A percentile compares a stretch with the other conserved stretches of the same genome.
Conservation (phyloP, 2,113 vertebrate species). For the Rana temporaria region DNA sequence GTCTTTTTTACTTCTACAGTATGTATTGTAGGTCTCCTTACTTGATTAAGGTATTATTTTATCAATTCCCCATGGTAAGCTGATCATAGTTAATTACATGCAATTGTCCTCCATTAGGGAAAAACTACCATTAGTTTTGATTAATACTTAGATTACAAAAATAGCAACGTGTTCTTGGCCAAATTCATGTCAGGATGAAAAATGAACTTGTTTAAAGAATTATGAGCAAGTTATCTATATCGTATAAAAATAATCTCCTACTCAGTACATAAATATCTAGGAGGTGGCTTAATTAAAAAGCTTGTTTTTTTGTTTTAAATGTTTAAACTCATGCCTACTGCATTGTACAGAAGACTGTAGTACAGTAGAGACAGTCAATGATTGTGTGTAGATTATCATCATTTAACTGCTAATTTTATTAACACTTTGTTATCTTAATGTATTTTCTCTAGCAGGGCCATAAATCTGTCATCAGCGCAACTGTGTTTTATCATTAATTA, state of each 20-base stretch:
- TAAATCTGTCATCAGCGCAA: slow-evolving; percentile 62
- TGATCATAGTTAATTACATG: slow-evolving; percentile 38
- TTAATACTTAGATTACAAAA: slow-evolving; percentile 53
- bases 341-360: not conserved
- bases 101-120: slow-evolving; percentile 27
- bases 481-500: slow-evolving; percentile 68
- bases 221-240: slow-evolving; percentile 50
- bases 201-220: slow-evolving; percentile 46
- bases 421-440: slow-evolving; percentile 81
- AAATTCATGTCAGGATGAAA: slow-evolving; percentile 47
- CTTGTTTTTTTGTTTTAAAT: slow-evolving; percentile 15
- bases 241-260: slow-evolving; percentile 44
- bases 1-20: not conserved
- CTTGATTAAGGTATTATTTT: slow-evolving; percentile 25
- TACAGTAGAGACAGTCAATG: slow-evolving; percentile 29
- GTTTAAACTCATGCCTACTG: not conserved
- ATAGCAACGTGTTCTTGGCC: slow-evolving; percentile 43
- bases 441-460: slow-evolving; percentile 68
- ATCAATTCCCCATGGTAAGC: slow-evolving; percentile 7
- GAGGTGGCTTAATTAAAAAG: slow-evolving; percentile 8
- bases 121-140: slow-evolving; percentile 48
- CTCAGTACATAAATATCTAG: slow-evolving; percentile 26
- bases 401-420: slow-evolving; percentile 73
- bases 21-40: not conserved
- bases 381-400: slow-evolving; percentile 64